A percentile compares a stretch with the other conserved stretches of the same genome.
phyloP scores from a whole-genome alignment of 2,888 invertebrate species.

The Chelonus formosanus region DNA sequence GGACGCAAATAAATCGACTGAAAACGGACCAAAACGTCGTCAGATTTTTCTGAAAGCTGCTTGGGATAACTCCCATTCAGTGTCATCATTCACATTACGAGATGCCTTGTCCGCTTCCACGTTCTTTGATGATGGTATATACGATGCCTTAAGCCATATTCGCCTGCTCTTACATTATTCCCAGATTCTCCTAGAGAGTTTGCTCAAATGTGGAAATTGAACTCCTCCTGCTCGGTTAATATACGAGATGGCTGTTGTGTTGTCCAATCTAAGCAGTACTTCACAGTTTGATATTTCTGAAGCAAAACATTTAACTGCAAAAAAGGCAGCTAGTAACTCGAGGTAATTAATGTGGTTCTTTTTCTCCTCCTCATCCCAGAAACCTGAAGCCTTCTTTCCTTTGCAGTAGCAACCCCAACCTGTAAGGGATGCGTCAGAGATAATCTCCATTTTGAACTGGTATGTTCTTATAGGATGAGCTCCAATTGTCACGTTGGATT shows the following conservation, averaged over 20 bases:
- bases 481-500: constrained; percentile 28
- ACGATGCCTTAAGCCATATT: constrained; percentile 41
- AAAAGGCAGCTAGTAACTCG: constrained; percentile 38
- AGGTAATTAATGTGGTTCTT: constrained; percentile 39
- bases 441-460: constrained; percentile 33
- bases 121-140: constrained; percentile 41
- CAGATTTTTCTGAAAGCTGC: constrained; percentile 34
- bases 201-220: constrained; percentile 35
- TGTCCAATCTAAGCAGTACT: constrained; percentile 41
- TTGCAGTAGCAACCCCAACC: constrained; percentile 41
- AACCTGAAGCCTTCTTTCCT: constrained; percentile 25
- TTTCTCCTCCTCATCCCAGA: constrained; percentile 40
- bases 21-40: constrained; percentile 29
- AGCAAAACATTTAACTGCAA: constrained; percentile 40
- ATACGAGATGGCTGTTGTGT: constrained; percentile 43
- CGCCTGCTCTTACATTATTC: constrained; percentile 41
- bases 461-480: constrained; percentile 37
- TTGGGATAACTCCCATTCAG: constrained; percentile 40
- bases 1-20: constrained; percentile 43
- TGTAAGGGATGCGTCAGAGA: constrained; percentile 37
- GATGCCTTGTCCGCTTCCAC: constrained; percentile 40
- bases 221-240: constrained; percentile 42
- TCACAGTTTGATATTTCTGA: constrained; percentile 31
- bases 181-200: constrained; percentile 43
- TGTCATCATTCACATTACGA: constrained; percentile 38